Conservation (phyloP, 2,797 vertebrate species). For the Hapalemur alaotrensis region DNA sequence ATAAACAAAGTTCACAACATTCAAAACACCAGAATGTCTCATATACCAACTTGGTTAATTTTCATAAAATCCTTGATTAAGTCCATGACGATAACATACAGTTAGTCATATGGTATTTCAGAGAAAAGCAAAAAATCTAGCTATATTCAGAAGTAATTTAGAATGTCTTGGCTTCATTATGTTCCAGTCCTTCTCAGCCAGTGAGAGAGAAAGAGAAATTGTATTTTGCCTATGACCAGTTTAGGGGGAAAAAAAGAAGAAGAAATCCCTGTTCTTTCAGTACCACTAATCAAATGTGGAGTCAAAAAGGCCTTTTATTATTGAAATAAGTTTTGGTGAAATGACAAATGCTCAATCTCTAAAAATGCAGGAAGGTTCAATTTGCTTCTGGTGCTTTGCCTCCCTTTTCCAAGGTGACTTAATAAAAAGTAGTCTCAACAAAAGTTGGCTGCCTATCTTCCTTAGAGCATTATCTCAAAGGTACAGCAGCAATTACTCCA, state of each 20-base stretch:
- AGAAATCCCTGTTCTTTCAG: neutral
- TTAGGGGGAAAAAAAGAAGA: neutral
- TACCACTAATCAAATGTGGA: neutral
- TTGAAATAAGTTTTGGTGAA: neutral
- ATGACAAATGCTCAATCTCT: neutral
- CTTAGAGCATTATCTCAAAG: neutral
- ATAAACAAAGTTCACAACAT: neutral
- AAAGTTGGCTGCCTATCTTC: neutral
- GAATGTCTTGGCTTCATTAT: neutral
- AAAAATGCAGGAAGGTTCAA: neutral
- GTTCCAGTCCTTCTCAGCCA: neutral
- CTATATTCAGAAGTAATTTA: neutral
- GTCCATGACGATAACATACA: neutral
- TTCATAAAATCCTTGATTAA: neutral
- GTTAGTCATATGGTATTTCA: neutral
- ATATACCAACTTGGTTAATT: neutral
- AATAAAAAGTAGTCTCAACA: neutral
- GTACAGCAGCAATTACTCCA: neutral
- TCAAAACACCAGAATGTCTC: neutral
- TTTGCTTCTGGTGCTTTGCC: neutral
- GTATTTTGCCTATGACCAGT: accelerated
- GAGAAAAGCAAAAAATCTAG: neutral
- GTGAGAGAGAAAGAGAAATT: neutral
- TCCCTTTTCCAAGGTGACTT: neutral
- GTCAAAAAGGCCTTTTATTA: neutral